Base-by-base conservation (phyloP, 2,113 vertebrate species). In the Scomber colias region DNA sequence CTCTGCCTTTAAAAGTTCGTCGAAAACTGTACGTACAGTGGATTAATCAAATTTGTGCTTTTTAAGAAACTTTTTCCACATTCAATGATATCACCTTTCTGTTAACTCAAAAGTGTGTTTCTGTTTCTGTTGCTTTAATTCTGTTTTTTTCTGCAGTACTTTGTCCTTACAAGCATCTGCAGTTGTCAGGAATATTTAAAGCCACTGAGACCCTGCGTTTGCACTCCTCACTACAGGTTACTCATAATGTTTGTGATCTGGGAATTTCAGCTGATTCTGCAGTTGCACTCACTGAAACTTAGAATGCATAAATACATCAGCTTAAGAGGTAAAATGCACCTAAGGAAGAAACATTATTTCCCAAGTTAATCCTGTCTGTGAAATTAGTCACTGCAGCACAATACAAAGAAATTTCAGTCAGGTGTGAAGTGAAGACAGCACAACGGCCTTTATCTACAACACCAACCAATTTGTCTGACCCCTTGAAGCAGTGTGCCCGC, bases 371-470 rank as follows among this genome's bases (percentile, higher is more conserved):
- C n/a, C 35, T 9, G 35, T 40, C 45, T 50, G 53, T 60, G 59
- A 69, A 83, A 83, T 48, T 0, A 66, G 48, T 70, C 4, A 0
- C 55, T 13, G 16, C 0, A 50, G 19, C 10, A 55, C 50, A 65
- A 69, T 51, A 63, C 68, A 35, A 79, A 79, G 59, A 30, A 19
- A 40, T 68, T 81, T 71, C 71, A 51, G n/a, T 77, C 81, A 67
- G 65, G 72, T 72, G 86, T 72, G 57, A 87, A 76, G 84, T 54
- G 66, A 81, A 75, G 63, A 82, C 50, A 19, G 19, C 76, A 27
- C 15, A 49, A 56, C 12, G 48, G 40, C 56, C 60, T 73, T 73
- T 65, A 84, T 64, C 69, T 57, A 27, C 21, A 61, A 73, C 71
- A 70, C 72, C 67, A 68, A 35, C 74, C 55, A 64, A 81, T 74